These are phyloP conservation scores for Poecilia latipinna DNA, from an alignment of 2,113 vertebrate genomes.

Conservation along the genomic window DNA sequence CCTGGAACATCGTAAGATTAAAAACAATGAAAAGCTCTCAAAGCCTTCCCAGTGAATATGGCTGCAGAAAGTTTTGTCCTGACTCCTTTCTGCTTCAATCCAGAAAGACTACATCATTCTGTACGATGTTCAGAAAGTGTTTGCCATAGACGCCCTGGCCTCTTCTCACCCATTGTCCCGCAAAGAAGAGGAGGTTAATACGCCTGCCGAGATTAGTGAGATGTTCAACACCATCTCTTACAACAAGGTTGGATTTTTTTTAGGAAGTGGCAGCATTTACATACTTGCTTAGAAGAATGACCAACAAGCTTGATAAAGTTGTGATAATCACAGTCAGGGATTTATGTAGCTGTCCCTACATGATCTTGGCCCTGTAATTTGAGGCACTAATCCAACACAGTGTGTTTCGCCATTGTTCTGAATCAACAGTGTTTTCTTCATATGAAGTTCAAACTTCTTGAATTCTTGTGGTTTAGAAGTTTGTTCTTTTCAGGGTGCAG, in stretches of 20 bases:
- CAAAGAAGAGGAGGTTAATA: slow-evolving; percentile 81
- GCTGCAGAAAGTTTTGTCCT: background rate
- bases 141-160: slow-evolving; percentile 85
- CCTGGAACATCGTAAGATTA: slow-evolving; percentile 86
- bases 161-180: slow-evolving; percentile 91
- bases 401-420: background rate
- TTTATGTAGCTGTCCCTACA: background rate
- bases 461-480: slow-evolving; percentile 32
- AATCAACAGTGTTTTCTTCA: background rate
- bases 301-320: background rate
- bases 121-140: slow-evolving; percentile 83
- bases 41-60: background rate
- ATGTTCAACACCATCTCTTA: slow-evolving; percentile 91
- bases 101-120: slow-evolving; percentile 89
- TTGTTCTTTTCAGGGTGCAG: slow-evolving; percentile 82
- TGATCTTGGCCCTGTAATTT: background rate
- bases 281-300: background rate
- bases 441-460: slow-evolving; percentile 1
- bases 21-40: background rate
- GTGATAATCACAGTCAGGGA: background rate
- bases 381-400: background rate
- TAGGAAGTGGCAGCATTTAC: background rate
- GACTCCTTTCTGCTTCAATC: slow-evolving; percentile 19
- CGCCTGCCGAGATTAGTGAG: slow-evolving; percentile 87
- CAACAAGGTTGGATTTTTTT: slow-evolving; percentile 82